Evolutionary conservation across 2,797 vertebrate species (phyloP).

Genomic region (Dipus sagitta): DNA sequence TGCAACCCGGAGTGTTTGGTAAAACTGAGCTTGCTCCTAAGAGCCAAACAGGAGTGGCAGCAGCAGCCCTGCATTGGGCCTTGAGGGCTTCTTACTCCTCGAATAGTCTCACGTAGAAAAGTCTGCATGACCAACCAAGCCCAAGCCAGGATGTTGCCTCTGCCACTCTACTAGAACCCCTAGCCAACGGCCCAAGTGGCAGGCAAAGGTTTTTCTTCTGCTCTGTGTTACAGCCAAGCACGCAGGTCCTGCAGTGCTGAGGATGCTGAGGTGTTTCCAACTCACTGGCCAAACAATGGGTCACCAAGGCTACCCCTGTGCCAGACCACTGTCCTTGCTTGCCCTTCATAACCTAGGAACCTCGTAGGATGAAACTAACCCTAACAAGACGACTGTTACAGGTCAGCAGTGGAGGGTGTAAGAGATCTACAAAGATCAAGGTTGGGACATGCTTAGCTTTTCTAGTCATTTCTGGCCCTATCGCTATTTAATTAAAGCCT

Average conservation of each 20-base stretch:
- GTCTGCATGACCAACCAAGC: neutral
- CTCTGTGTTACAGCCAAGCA: neutral
- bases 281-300: neutral
- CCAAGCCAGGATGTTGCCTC: neutral
- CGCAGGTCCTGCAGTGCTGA: neutral
- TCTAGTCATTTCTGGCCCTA: neutral
- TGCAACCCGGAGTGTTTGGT: neutral
- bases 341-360: neutral
- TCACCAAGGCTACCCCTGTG: neutral
- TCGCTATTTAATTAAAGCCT: neutral
- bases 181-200: neutral
- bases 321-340: neutral
- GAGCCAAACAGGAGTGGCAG: neutral
- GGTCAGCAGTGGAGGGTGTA: neutral
- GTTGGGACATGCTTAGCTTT: neutral
- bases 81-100: neutral
- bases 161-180: neutral
- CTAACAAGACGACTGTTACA: constrained; percentile 4
- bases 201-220: neutral
- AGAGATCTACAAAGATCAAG: neutral
- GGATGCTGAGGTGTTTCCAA: neutral
- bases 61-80: neutral
- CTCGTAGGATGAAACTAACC: neutral
- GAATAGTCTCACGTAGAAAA: neutral
- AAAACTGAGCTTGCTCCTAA: neutral